Conservation (phyloP, 2,888 invertebrate genomes). For the Antheraea assamensis region DNA sequence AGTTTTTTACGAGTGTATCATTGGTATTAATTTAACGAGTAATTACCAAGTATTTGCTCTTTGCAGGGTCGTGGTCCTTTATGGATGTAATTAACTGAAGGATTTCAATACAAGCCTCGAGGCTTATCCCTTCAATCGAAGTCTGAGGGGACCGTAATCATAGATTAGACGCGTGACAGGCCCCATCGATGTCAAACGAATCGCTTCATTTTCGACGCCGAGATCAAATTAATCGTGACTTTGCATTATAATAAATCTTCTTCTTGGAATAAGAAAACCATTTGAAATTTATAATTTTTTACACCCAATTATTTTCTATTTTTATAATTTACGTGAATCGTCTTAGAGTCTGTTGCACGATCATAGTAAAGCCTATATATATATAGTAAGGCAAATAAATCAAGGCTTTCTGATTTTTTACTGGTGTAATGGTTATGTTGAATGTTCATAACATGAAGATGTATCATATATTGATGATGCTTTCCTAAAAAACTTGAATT, state of each 20-base stretch:
- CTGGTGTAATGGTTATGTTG: background rate
- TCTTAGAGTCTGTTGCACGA: background rate
- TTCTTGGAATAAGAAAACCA: background rate
- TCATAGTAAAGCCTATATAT: background rate
- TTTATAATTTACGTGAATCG: background rate
- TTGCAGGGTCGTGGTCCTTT: slow-evolving; percentile 30
- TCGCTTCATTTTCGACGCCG: slow-evolving; percentile 19
- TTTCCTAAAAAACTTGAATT: background rate
- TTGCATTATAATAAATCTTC: slow-evolving; percentile 13
- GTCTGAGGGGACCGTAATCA: slow-evolving; percentile 22
- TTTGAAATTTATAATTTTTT: background rate
- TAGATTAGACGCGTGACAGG: slow-evolving; percentile 37
- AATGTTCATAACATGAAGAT: background rate
- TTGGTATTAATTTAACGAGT: background rate
- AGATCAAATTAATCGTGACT: slow-evolving; percentile 20
- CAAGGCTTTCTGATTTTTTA: background rate
- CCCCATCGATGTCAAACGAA: slow-evolving; percentile 26
- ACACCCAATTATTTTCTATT: background rate
- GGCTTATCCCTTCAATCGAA: slow-evolving; percentile 44
- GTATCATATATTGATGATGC: background rate
- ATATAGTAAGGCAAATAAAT: background rate
- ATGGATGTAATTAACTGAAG: slow-evolving; percentile 48
- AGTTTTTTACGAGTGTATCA: background rate
- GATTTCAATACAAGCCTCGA: slow-evolving; percentile 42
- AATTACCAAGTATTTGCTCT: slow-evolving; percentile 14